phyloP scores from a whole-genome alignment of 2,113 vertebrate species.

The Muntiacus muntjak region DNA sequence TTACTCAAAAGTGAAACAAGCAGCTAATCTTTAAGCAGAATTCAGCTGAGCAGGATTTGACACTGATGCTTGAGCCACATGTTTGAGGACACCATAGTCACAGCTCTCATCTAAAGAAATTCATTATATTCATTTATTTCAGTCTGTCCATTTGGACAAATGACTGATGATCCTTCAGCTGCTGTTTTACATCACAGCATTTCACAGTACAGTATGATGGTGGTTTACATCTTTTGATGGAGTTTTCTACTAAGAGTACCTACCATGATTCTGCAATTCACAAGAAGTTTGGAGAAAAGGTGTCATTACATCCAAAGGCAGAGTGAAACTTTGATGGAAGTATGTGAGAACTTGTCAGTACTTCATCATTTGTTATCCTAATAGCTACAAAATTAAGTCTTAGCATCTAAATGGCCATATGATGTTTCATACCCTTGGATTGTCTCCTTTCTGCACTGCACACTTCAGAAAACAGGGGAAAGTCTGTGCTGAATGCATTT shows the following conservation, averaged over 20 bases:
- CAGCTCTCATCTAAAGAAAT: background rate
- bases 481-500: background rate
- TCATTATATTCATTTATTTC: background rate
- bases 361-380: background rate
- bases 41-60: background rate
- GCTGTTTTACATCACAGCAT: background rate
- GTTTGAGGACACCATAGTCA: background rate
- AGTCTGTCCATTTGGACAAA: background rate
- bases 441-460: background rate
- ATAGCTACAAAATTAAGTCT: background rate
- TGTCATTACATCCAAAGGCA: fast-evolving
- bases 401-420: background rate
- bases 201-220: background rate
- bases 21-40: background rate
- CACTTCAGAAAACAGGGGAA: background rate
- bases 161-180: background rate
- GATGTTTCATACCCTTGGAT: background rate
- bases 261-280: background rate
- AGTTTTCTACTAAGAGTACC: background rate
- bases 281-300: background rate
- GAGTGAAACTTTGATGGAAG: background rate
- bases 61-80: background rate
- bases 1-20: conserved; percentile 37
- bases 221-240: background rate
- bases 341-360: background rate